Evolutionary conservation across 2,113 vertebrate species (phyloP), one percentile per base, ranked within the genome.

Genomic region (Ibidorhyncha struthersii): DNA sequence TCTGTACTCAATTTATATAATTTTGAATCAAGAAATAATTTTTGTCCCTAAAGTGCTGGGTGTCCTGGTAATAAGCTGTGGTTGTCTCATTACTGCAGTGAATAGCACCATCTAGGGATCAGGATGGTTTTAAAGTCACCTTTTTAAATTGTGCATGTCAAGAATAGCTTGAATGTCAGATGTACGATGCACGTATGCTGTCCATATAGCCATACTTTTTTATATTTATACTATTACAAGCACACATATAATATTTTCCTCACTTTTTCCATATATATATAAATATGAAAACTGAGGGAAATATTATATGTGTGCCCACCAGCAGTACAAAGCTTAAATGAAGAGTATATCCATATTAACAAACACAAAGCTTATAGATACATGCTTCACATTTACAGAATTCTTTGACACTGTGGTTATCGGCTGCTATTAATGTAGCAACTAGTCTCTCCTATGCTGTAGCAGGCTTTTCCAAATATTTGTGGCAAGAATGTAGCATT

Each of bases 31-130:
- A 69, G 50, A 17, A 67, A 20, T 23, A 8, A 2, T 25, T 66
- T 73, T 52, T 86, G 47, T 93, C 26, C 45, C 52, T 1, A 1
- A 0, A 36, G 43, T 7, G 14, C 61, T 43, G 49, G 8, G 5
- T 16, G 34, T 40, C 1, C 40, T 66, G 72, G 9, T 5, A 17
- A 19, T 4, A 32, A 72, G 38, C 69, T 21, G 49, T 18, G 50
- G 12, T 1, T 45, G 53, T 76, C 80, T 82, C 4, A 0, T 89
- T 95, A 3, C 81, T 21, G 79, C 71, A 93, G 97, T 38, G 65
- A 77, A 95, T 29, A 96, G 96, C 95, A 92, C 96, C 97, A 96
- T 86, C 97, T 96, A 96, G 97, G 85, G 96, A 93, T 83, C 77
- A 62, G 91, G 47, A 95, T 36, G 86, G 13, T 50, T 71, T 79